Conservation (phyloP, 2,797 vertebrate genomes). For the Chelon auratus region DNA sequence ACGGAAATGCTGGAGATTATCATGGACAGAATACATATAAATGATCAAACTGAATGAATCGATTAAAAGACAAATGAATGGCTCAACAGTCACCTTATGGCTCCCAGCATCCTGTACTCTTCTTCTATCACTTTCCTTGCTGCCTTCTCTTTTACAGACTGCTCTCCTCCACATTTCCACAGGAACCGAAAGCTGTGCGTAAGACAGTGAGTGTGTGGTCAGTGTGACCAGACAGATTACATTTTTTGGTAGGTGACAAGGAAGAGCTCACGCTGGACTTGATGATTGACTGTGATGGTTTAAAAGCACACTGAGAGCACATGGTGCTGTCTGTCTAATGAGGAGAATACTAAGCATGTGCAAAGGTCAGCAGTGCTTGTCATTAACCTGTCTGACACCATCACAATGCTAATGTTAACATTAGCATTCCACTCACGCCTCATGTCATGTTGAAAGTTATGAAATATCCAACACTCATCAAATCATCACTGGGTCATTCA, state of each 20-base stretch:
- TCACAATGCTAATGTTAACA: slow-evolving; percentile 29
- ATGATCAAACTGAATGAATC: too few relatives aligned
- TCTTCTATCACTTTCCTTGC: slow-evolving; percentile 86
- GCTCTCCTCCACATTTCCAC: slow-evolving; percentile 82
- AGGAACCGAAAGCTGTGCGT: slow-evolving; percentile 84
- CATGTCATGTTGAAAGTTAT: not conserved
- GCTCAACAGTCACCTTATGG: slow-evolving; percentile 84
- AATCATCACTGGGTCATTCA: not conserved
- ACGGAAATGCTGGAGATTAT: too few relatives aligned
- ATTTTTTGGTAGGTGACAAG: not conserved
- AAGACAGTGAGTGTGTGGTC: not conserved
- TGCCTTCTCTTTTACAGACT: slow-evolving; percentile 81
- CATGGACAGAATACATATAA: too few relatives aligned
- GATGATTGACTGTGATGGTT: slow-evolving; percentile 17
- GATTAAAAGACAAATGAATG: not conserved
- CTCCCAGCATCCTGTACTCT: slow-evolving; percentile 88
- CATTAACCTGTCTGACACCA: slow-evolving; percentile 40
- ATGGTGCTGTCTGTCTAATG: not conserved
- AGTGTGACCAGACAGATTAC: not conserved
- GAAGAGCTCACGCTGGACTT: not conserved
- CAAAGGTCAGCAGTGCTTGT: not conserved
- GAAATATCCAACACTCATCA: slow-evolving; percentile 46
- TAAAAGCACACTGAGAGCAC: slow-evolving; percentile 10
- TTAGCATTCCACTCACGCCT: slow-evolving; percentile 25
- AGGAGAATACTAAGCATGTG: slow-evolving; percentile 10